A percentile compares a stretch with the other conserved stretches of the same genome.
These are phyloP conservation scores for Drymonia ruficornis DNA, from an alignment of 2,888 invertebrate species.

Conservation along the genomic window DNA sequence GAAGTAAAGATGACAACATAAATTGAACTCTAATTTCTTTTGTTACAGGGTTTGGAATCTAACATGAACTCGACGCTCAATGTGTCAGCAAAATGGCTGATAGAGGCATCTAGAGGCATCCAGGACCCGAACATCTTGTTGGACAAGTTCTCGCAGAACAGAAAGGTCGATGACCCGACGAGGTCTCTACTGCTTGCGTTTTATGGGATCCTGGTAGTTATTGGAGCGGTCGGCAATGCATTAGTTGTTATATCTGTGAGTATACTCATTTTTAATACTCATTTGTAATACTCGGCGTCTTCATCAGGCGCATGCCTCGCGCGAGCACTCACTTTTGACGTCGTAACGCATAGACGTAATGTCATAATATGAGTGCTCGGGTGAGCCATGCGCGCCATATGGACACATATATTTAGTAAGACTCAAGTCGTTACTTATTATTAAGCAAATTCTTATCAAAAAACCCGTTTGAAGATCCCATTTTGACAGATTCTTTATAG, in stretches of 20 bases:
- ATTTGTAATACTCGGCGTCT: neutral
- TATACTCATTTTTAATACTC: slow-evolving; percentile 25
- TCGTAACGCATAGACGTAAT: no score
- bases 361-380: no score
- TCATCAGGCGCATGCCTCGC: no score
- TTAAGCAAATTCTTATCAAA: no score
- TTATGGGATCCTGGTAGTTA: slow-evolving; percentile 90
- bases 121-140: slow-evolving; percentile 77
- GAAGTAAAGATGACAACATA: no score
- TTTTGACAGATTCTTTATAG: no score
- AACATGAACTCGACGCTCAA: slow-evolving; percentile 70
- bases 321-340: no score
- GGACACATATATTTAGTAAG: no score
- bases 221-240: slow-evolving; percentile 94
- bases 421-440: no score
- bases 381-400: no score
- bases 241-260: slow-evolving; percentile 90
- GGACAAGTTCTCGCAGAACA: slow-evolving; percentile 87
- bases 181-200: slow-evolving; percentile 87
- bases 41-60: slow-evolving; percentile 70
- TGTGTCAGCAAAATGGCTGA: slow-evolving; percentile 73
- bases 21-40: slow-evolving; percentile 23
- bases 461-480: no score
- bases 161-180: slow-evolving; percentile 89
- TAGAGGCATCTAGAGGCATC: slow-evolving; percentile 72